Conservation (phyloP, 2,797 vertebrate genomes). For the Ciconia nigra region DNA sequence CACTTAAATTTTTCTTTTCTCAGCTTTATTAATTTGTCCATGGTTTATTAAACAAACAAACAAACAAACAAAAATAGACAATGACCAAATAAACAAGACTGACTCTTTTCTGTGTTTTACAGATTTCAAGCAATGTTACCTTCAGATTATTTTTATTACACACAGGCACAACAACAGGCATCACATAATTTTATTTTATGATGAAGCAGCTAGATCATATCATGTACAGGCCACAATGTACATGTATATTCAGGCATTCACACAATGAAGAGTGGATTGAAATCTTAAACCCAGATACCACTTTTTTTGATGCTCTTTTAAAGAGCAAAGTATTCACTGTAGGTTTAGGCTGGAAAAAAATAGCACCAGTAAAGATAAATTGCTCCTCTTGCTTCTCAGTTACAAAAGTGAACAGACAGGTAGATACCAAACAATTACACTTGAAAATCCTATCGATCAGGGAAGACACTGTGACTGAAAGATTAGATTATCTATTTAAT, state of each 20-base stretch:
- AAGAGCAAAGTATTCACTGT: neutral
- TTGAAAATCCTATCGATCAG: neutral
- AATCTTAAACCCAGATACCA: neutral
- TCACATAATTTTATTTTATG: neutral
- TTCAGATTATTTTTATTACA: neutral
- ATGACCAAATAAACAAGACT: neutral
- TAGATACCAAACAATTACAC: neutral
- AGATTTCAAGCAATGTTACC: neutral
- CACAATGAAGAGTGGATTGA: neutral
- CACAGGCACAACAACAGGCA: neutral
- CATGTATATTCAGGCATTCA: neutral
- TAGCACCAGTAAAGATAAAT: neutral
- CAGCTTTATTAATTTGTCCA: neutral
- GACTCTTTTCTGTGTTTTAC: neutral
- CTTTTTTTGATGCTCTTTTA: neutral
- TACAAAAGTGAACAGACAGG: neutral
- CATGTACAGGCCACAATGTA: neutral
- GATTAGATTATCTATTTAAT: constrained; percentile 6
- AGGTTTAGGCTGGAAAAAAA: neutral
- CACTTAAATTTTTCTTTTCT: neutral
- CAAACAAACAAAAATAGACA: neutral
- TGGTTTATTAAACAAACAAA: neutral
- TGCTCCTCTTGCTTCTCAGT: neutral
- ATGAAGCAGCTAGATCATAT: neutral
- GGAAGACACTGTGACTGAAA: neutral